Evolutionary conservation across 2,888 invertebrate species (phyloP).

Genomic region (Hylaea fasciaria): DNA sequence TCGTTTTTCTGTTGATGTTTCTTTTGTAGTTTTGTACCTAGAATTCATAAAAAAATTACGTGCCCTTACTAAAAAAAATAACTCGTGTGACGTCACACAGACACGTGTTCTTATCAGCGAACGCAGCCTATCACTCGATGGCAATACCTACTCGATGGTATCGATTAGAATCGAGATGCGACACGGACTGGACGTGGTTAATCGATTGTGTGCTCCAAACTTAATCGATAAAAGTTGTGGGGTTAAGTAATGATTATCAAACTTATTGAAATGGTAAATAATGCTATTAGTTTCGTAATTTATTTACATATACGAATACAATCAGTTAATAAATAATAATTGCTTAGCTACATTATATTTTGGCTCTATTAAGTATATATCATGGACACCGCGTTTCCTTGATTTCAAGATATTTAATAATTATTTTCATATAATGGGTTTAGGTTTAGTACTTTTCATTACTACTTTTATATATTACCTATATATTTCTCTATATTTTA

Average conservation of each 20-base stretch:
- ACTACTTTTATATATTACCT: too few species aligned
- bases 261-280: neutral
- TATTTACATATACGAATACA: too few species aligned
- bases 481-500: too few species aligned
- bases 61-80: constrained; percentile 6
- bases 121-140: constrained; percentile 30
- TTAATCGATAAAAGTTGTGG: constrained; percentile 14
- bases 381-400: too few species aligned
- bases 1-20: too few species aligned
- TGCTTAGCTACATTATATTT: too few species aligned
- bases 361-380: too few species aligned
- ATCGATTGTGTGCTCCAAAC: constrained; percentile 21
- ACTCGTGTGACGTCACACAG: neutral
- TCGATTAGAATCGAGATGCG: constrained; percentile 21
- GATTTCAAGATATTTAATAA: too few species aligned
- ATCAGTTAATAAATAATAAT: too few species aligned
- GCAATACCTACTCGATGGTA: constrained; percentile 20
- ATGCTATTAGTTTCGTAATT: neutral
- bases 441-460: too few species aligned
- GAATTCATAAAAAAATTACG: constrained; percentile 1
- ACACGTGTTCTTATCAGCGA: constrained; percentile 8
- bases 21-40: neutral
- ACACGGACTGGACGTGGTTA: constrained; percentile 53
- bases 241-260: constrained; percentile 11
- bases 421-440: too few species aligned